Evolutionary conservation across 2,888 invertebrate genomes (phyloP).

Genomic region (Ophion obscuratus): DNA sequence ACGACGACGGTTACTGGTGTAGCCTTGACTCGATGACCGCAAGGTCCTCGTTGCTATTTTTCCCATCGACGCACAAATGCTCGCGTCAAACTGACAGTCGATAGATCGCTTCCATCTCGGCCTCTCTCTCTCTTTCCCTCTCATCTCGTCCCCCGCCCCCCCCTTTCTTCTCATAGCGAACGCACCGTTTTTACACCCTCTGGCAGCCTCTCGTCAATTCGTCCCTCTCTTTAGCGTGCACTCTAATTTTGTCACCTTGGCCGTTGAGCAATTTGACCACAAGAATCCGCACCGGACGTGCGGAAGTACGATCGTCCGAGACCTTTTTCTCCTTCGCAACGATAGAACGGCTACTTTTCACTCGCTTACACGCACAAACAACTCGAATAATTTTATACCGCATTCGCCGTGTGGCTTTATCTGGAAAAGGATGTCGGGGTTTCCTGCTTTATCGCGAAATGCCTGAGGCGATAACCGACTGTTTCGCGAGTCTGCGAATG

Average conservation of each 20-base stretch:
- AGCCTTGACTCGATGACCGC: constrained; percentile 67
- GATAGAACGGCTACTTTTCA: neutral
- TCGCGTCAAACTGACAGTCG: constrained; percentile 65
- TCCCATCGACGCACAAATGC: constrained; percentile 63
- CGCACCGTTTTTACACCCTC: constrained; percentile 12
- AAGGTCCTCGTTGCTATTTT: constrained; percentile 65
- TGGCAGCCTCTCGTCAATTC: constrained; percentile 16
- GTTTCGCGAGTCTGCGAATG: neutral
- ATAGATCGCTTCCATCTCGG: constrained; percentile 45
- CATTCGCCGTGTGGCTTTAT: neutral
- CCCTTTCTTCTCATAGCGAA: neutral
- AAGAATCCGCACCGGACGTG: too few relatives aligned
- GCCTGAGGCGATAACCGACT: neutral
- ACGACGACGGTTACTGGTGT: constrained; percentile 51
- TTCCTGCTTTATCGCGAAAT: constrained; percentile 15
- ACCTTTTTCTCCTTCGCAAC: neutral
- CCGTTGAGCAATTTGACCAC: neutral
- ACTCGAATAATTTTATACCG: neutral
- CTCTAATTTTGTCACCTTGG: constrained; percentile 20
- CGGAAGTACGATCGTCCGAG: neutral
- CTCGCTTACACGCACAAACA: neutral
- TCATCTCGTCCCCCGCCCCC: neutral
- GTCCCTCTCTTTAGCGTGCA: constrained; percentile 15
- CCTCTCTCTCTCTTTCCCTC: neutral
- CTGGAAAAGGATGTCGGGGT: neutral